These are phyloP conservation scores for Nettapus auritus DNA, from an alignment of 2,113 vertebrate genomes.

Conservation along the genomic window DNA sequence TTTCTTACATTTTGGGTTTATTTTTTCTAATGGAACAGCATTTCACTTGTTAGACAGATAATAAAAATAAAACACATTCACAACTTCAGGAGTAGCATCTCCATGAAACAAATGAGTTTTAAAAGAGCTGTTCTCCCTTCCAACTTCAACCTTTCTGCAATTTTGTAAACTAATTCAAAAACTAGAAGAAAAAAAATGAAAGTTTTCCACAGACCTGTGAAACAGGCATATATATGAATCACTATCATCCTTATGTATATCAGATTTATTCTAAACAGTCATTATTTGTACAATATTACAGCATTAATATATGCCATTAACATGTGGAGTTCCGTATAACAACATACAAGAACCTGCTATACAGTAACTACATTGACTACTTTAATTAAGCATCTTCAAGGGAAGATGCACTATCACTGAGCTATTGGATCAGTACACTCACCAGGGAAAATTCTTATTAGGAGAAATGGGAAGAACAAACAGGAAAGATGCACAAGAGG, in stretches of 20 bases:
- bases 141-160: neutral
- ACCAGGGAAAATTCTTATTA: neutral
- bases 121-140: neutral
- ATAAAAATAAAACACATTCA: neutral
- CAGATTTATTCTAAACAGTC: neutral
- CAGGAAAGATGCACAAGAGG: fast-evolving
- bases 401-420: neutral
- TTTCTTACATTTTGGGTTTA: neutral
- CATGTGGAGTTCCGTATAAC: neutral
- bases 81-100: neutral
- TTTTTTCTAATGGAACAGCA: neutral
- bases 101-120: neutral
- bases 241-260: neutral
- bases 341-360: neutral
- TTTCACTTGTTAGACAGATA: neutral
- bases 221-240: neutral
- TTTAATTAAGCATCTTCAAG: neutral
- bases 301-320: no score
- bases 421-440: neutral
- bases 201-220: neutral
- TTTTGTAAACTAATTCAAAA: neutral
- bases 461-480: neutral
- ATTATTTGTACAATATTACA: neutral
- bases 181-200: fast-evolving
- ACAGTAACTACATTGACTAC: neutral